Percentiles rank a stretch among this genome's conserved stretches.
Conservation (phyloP, 1,140 invertebrate species). For the Drosophila simulans region DNA sequence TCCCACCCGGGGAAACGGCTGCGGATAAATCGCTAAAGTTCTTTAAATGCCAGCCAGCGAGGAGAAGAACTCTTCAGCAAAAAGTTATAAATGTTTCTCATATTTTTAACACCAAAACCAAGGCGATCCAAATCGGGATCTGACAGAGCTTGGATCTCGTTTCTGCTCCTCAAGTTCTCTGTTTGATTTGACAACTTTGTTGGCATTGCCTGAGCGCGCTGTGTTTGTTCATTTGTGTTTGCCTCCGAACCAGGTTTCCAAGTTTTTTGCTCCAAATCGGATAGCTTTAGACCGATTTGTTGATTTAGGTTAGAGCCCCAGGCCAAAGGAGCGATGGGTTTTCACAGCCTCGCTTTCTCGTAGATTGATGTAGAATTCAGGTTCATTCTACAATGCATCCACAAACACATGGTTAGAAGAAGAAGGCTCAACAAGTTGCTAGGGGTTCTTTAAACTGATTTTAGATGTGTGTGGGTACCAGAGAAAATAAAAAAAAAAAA, state of each 20-base stretch:
- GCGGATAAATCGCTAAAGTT: constrained; percentile 72
- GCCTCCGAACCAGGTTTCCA: constrained; percentile 32
- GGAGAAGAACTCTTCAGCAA: constrained; percentile 28
- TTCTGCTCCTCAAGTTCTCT: constrained; percentile 46
- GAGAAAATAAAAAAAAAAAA: neutral
- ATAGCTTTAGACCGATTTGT: constrained; percentile 45
- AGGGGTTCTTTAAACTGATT: neutral
- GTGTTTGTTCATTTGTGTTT: constrained; percentile 35
- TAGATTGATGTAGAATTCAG: constrained; percentile 13
- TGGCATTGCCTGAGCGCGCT: constrained; percentile 27
- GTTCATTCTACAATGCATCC: neutral
- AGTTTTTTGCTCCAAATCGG: constrained; percentile 47
- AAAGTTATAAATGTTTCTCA: constrained; percentile 69
- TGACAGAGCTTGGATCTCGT: constrained; percentile 25
- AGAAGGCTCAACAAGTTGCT: neutral
- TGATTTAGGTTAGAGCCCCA: constrained; percentile 54
- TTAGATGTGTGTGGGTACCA: neutral
- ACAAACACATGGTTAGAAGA: constrained; percentile 31
- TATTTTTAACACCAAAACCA: constrained; percentile 72
- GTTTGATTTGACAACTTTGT: constrained; percentile 81
- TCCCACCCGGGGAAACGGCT: no score
- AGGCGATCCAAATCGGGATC: constrained; percentile 25
- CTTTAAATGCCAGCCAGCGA: constrained; percentile 62
- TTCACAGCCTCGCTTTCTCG: neutral
- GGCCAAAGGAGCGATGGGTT: constrained; percentile 15